phyloP scores from a whole-genome alignment of 2,888 invertebrate species.

The Drosophila demipolita region DNA sequence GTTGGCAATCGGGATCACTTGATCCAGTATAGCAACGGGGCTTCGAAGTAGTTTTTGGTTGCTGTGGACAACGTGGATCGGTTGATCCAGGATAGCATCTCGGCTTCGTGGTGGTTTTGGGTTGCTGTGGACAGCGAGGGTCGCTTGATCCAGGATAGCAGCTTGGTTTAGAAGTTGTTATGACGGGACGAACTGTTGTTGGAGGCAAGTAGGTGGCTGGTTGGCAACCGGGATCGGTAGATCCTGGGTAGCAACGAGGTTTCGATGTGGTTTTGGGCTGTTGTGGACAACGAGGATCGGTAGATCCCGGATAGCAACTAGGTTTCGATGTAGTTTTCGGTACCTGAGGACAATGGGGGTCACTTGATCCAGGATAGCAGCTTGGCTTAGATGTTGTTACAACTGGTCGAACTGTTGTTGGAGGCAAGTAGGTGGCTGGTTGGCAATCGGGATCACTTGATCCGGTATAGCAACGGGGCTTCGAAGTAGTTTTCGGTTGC shows the following conservation, averaged over 20 bases:
- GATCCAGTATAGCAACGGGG: no score
- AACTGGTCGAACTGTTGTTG: no score
- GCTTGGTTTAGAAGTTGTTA: background rate
- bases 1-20: no score
- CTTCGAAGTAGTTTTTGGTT: no score
- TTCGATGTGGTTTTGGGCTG: conserved; percentile 10
- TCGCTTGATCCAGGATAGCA: conserved; percentile 32
- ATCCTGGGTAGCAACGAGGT: conserved; percentile 63
- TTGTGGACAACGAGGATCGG: background rate
- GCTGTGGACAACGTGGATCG: background rate
- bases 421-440: no score
- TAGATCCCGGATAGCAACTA: background rate
- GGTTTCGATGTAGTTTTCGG: no score
- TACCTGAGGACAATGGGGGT: conserved; percentile 1
- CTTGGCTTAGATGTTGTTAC: no score
- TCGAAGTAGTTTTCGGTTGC: no score
- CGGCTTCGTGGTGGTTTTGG: background rate
- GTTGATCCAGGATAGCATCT: conserved; percentile 82
- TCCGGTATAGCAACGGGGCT: no score
- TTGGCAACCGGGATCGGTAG: conserved; percentile 15
- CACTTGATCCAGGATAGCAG: no score
- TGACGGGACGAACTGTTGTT: background rate
- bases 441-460: no score
- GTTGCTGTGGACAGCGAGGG: background rate
- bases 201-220: conserved; percentile 3